These are phyloP conservation scores for Genyomyrus donnyi DNA, from an alignment of 2,113 vertebrate species.

Conservation along the genomic window DNA sequence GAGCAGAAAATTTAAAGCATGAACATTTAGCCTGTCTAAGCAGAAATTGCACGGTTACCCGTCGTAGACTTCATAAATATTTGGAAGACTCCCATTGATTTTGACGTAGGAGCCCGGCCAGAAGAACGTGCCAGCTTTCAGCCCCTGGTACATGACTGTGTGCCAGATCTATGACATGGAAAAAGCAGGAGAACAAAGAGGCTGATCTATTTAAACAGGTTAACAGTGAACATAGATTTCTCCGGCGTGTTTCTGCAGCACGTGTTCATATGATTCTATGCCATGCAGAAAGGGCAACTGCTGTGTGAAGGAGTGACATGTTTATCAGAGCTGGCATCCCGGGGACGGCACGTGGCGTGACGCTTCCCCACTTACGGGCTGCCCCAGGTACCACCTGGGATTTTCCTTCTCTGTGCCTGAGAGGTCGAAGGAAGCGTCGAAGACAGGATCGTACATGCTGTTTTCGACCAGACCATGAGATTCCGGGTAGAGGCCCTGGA, in stretches of 20 bases:
- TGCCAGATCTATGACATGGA: constrained; percentile 75
- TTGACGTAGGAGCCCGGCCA: constrained; percentile 92
- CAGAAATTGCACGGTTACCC: constrained; percentile 50
- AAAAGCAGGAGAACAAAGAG: background rate
- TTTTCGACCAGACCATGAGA: constrained; percentile 67
- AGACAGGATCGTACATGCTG: constrained; percentile 61
- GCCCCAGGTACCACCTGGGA: constrained; percentile 59
- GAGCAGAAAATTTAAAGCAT: background rate
- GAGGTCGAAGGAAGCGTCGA: constrained; percentile 57
- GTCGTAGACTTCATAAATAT: constrained; percentile 67
- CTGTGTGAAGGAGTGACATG: background rate
- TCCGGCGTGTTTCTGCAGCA: background rate
- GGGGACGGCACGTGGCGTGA: background rate
- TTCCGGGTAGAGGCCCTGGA: constrained; percentile 63
- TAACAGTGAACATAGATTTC: background rate
- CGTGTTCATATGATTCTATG: background rate
- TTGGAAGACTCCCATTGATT: constrained; percentile 74
- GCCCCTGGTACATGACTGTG: constrained; percentile 73
- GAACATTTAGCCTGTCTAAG: background rate
- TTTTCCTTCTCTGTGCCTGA: constrained; percentile 56
- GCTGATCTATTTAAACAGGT: background rate
- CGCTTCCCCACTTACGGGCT: constrained; percentile 53
- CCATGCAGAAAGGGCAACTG: background rate
- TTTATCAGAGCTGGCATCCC: background rate
- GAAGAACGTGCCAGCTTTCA: constrained; percentile 78